These are phyloP conservation scores for Oryzias celebensis DNA, from an alignment of 2,113 vertebrate species.

Conservation along the genomic window DNA sequence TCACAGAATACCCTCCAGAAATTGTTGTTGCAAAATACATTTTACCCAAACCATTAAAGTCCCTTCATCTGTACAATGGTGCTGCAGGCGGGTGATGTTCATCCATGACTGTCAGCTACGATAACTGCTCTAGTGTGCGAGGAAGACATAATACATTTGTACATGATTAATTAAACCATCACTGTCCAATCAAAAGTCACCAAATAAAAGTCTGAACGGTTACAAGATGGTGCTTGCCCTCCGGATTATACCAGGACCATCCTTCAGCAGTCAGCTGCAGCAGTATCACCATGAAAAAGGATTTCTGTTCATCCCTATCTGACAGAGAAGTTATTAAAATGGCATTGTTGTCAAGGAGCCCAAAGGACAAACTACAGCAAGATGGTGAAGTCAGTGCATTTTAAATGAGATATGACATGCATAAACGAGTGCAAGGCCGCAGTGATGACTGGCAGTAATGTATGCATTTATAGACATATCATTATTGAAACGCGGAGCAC, in stretches of 20 bases:
- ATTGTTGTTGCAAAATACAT: no score
- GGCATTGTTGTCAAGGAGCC: conserved; percentile 34
- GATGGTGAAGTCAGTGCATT: conserved; percentile 37
- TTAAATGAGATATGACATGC: conserved; percentile 41
- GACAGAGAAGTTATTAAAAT: conserved; percentile 32
- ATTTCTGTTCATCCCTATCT: background rate
- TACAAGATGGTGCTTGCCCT: no score
- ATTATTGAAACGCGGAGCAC: conserved; percentile 32
- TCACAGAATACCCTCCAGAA: no score
- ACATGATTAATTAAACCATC: no score
- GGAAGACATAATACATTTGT: no score
- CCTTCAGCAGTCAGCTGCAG: conserved; percentile 13
- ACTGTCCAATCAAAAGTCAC: no score
- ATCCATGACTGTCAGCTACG: no score
- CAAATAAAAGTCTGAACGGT: no score
- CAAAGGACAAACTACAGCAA: conserved; percentile 39
- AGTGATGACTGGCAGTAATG: conserved; percentile 27
- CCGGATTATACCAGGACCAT: background rate
- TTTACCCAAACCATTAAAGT: no score
- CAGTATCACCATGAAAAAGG: conserved; percentile 4
- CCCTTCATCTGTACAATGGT: no score
- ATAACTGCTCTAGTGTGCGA: no score
- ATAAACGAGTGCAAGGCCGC: conserved; percentile 30
- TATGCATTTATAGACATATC: conserved; percentile 47
- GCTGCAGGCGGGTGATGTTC: no score